Percentiles rank a stretch among this genome's conserved stretches.
phyloP scores from a whole-genome alignment of 2,888 invertebrate species.

The Lobophora halterata region DNA sequence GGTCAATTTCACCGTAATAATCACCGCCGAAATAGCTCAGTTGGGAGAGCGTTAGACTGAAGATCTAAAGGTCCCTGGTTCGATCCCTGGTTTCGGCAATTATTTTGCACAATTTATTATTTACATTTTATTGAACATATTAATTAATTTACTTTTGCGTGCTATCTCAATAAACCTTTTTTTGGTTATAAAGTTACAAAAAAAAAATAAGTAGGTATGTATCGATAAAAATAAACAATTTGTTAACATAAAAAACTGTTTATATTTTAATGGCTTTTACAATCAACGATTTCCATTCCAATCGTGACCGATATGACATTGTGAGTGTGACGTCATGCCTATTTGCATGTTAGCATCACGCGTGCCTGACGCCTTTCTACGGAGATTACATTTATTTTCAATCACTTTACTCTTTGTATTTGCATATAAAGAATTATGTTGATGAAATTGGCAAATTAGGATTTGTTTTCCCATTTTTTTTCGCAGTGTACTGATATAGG shows the following conservation, averaged over 20 bases:
- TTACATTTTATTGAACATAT: too few relatives aligned
- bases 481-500: too few relatives aligned
- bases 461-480: background rate
- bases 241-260: too few relatives aligned
- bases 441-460: slow-evolving; percentile 7
- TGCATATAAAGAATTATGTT: slow-evolving; percentile 11
- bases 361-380: slow-evolving; percentile 54
- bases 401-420: slow-evolving; percentile 51
- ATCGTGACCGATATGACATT: slow-evolving; percentile 21
- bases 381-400: slow-evolving; percentile 73
- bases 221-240: too few relatives aligned
- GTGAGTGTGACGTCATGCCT: slow-evolving; percentile 45
- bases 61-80: slow-evolving; percentile 26
- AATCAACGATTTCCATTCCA: slow-evolving; percentile 16
- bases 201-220: too few relatives aligned
- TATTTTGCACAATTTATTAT: too few relatives aligned
- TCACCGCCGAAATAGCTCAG: slow-evolving; percentile 25
- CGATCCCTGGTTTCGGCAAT: slow-evolving; percentile 24
- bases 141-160: too few relatives aligned
- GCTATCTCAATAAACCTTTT: too few relatives aligned
- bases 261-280: too few relatives aligned
- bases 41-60: slow-evolving; percentile 27
- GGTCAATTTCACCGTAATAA: background rate
- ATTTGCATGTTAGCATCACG: slow-evolving; percentile 56
- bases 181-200: too few relatives aligned